A percentile compares a stretch with the other conserved stretches of the same genome.
phyloP scores from a whole-genome alignment of 2,797 vertebrate species.

The Anguilla obscura region DNA sequence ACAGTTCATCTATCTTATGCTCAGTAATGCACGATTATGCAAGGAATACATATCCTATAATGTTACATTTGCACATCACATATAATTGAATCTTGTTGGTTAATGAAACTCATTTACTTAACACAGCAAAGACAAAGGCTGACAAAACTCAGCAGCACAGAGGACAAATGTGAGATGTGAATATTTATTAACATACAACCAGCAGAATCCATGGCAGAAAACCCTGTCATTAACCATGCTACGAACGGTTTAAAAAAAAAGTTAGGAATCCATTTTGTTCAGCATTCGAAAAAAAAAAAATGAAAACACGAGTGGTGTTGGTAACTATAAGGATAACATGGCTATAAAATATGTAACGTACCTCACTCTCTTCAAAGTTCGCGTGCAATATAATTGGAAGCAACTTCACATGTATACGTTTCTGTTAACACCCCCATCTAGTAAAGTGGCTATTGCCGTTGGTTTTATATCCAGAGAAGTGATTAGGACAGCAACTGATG shows the following conservation, averaged over 20 bases:
- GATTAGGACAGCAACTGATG: neutral
- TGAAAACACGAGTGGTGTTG: neutral
- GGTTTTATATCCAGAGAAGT: neutral
- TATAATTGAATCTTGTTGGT: neutral
- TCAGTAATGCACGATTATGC: neutral
- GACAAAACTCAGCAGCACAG: neutral
- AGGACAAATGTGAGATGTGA: neutral
- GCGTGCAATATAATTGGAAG: neutral
- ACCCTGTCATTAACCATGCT: neutral
- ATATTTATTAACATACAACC: neutral
- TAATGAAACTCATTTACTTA: neutral
- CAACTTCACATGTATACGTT: neutral
- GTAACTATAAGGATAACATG: neutral
- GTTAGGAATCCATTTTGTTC: neutral
- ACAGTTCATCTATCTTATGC: neutral
- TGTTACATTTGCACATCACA: neutral
- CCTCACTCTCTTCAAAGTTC: neutral
- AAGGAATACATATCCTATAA: neutral
- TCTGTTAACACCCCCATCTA: neutral
- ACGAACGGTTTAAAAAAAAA: neutral
- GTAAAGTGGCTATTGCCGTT: neutral
- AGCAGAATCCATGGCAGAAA: neutral
- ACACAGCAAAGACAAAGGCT: neutral
- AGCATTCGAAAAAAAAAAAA: neutral
- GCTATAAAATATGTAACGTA: neutral